Percentiles rank a stretch among this genome's conserved stretches.
Evolutionary conservation across 2,888 invertebrate species (phyloP).

Genomic region (Agrilus cyanescens): DNA sequence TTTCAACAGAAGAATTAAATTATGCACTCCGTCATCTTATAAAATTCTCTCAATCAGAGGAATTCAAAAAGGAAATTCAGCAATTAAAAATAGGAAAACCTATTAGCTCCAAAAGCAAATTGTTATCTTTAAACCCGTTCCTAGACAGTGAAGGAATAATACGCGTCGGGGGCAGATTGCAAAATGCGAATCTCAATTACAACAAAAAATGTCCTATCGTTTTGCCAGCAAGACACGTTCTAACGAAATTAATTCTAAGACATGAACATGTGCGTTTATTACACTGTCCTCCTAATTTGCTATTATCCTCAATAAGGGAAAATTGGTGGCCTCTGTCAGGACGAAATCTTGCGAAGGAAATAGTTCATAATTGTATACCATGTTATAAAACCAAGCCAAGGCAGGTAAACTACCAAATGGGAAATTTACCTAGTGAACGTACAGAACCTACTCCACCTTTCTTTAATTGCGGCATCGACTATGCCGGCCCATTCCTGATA

Average conservation of each 20-base stretch:
- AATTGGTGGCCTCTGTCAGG: slow-evolving; percentile 16
- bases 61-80: background rate
- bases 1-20: slow-evolving; percentile 2
- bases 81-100: background rate
- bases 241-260: slow-evolving; percentile 4
- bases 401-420: slow-evolving; percentile 13
- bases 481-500: slow-evolving; percentile 14
- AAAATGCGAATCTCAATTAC: slow-evolving; percentile 2
- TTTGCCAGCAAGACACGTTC: slow-evolving; percentile 3
- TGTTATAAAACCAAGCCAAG: slow-evolving; percentile 10
- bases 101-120: slow-evolving; percentile 2
- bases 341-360: slow-evolving; percentile 8
- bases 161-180: slow-evolving; percentile 5
- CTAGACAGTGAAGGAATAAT: slow-evolving; percentile 2
- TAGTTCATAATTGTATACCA: slow-evolving; percentile 13
- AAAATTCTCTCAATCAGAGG: slow-evolving; percentile 1
- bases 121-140: slow-evolving; percentile 2
- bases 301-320: slow-evolving; percentile 6
- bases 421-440: background rate
- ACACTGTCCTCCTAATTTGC: slow-evolving; percentile 6
- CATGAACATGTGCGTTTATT: slow-evolving; percentile 3
- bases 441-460: slow-evolving; percentile 8
- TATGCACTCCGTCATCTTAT: background rate
- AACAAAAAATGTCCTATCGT: slow-evolving; percentile 5
- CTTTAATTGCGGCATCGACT: slow-evolving; percentile 13